Base-by-base conservation (phyloP, 2,888 invertebrate species). In the Parnassius orleans region DNA sequence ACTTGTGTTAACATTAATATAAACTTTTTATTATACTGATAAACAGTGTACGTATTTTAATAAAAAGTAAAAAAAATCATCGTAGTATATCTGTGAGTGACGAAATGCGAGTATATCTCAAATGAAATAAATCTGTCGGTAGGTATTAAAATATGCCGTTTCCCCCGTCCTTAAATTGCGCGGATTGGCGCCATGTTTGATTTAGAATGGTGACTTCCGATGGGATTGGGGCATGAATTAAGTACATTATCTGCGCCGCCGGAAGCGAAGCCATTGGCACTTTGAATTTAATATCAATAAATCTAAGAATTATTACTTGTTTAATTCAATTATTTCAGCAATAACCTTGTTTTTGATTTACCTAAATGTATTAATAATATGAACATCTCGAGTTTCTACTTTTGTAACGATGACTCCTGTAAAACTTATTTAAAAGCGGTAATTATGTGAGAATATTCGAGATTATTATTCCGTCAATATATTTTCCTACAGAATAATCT, bases 201-300 rank as follows among this genome's bases (percentile, higher is more conserved):
- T 90, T 90, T 89, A 88, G 86, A 83, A 86, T 83, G 80, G 83
- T 80, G 80, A 87, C 86, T 88, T 88, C 87, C 88, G 83, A 77
- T 74, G 75, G 74, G 78, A 82, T 76, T 72, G 75, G 72, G 79
- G 76, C 75, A 78, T 73, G 83, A 84, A 83, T 84, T 83, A 84
- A 83, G 80, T 79, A 78, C 81, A 78, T 81, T 82, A 83, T 81
- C 74, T 73, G 69, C 66, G 73, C 77, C 75, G 77, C 77, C 75
- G 77, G 80, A 78, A 81, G 79, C 79, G 74, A 73, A 73, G 75
- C 77, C 75, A 76, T 79, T 78, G 79, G 78, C 76, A 76, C 72
- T 79, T 70, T 73, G 80, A 83, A 86, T 86, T 80, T 81, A 78
- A 80, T 81, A 78, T 79, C 79, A 73, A 86, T 86, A 84, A 82